Percentiles rank a stretch among this genome's conserved stretches.
These are phyloP conservation scores for Atherinosoma microstoma DNA, from an alignment of 2,797 vertebrate genomes.

Conservation along the genomic window DNA sequence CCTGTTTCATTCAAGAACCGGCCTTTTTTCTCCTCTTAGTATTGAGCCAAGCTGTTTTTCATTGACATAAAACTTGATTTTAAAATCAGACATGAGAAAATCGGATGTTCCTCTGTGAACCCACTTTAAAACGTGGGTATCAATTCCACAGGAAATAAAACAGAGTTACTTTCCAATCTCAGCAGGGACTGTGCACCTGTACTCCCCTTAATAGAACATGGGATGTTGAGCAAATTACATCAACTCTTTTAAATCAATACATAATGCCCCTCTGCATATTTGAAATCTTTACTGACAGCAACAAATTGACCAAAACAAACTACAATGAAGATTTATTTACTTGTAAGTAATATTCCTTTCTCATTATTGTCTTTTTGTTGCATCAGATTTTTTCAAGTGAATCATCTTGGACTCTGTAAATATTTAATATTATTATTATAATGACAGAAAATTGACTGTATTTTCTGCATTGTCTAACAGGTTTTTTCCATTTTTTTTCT, in stretches of 20 bases:
- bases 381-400: neutral
- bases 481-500: no score
- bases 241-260: conserved; percentile 50
- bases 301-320: neutral
- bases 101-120: conserved; percentile 34
- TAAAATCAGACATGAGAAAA: conserved; percentile 24
- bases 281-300: neutral
- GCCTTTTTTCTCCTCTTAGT: neutral
- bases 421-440: no score
- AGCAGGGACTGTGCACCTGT: conserved; percentile 40
- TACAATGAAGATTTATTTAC: conserved; percentile 9
- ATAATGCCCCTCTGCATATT: conserved; percentile 13
- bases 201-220: conserved; percentile 37
- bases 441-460: no score
- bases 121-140: conserved; percentile 31
- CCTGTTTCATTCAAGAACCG: neutral
- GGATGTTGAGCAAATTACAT: conserved; percentile 22
- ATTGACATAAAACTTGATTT: conserved; percentile 18
- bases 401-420: neutral
- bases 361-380: neutral
- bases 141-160: conserved; percentile 39
- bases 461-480: neutral
- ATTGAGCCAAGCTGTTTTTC: neutral
- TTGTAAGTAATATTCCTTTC: neutral
- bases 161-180: conserved; percentile 47